Conservation (phyloP, 2,797 vertebrate genomes). For the Phyllotis vaccarum region DNA sequence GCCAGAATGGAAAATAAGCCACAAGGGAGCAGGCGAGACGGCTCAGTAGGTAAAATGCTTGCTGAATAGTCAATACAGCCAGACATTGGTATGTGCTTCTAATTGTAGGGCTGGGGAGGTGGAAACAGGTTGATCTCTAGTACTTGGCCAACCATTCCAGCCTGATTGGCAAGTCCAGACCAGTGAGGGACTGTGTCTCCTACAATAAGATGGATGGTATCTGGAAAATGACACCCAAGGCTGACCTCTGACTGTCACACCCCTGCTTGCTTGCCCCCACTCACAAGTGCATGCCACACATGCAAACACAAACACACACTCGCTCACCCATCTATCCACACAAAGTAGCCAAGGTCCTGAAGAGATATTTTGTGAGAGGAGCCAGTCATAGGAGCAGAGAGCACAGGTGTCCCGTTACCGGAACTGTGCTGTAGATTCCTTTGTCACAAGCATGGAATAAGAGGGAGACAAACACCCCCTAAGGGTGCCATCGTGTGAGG, state of each 20-base stretch:
- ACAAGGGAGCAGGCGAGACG: neutral
- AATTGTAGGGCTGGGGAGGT: neutral
- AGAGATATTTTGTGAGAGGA: neutral
- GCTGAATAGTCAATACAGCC: neutral
- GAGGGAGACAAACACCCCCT: rapidly evolving
- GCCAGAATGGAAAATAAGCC: neutral
- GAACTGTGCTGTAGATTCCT: rapidly evolving
- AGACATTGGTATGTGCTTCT: neutral
- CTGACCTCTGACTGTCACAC: neutral
- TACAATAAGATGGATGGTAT: neutral
- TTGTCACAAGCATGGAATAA: neutral
- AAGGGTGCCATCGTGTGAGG: rapidly evolving
- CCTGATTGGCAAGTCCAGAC: neutral
- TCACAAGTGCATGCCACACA: neutral
- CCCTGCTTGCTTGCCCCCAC: neutral
- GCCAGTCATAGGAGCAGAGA: neutral
- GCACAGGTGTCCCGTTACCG: rapidly evolving
- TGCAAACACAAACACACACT: neutral
- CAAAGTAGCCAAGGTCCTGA: neutral
- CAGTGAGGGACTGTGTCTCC: neutral
- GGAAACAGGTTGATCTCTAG: neutral
- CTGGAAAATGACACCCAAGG: neutral
- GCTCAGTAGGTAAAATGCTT: neutral
- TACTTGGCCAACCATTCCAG: neutral
- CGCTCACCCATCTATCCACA: neutral